phyloP scores from a whole-genome alignment of 2,113 vertebrate species.

The Spea bombifrons region DNA sequence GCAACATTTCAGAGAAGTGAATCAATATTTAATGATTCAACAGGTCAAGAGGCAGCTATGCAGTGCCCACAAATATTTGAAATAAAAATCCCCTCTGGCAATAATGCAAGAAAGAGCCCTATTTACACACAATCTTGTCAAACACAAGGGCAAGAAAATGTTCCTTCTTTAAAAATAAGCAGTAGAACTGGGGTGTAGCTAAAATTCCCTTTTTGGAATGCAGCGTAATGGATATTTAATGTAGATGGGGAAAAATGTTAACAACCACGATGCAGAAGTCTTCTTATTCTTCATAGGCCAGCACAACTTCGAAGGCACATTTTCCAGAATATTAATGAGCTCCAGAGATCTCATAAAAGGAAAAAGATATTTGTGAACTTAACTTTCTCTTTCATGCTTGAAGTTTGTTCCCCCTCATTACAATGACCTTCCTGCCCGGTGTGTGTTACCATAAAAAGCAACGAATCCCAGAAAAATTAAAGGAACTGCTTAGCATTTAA shows the following conservation, averaged over 20 bases:
- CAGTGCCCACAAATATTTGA: conserved; percentile 21
- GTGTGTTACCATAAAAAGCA: conserved; percentile 69
- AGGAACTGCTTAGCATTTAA: conserved; percentile 67
- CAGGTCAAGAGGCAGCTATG: conserved; percentile 32
- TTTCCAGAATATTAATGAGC: conserved; percentile 62
- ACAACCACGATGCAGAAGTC: background rate
- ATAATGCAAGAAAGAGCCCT: background rate
- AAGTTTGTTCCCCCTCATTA: conserved; percentile 56
- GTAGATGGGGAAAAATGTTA: background rate
- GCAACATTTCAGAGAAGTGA: conserved; percentile 23
- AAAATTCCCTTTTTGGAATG: background rate
- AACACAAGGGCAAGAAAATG: background rate
- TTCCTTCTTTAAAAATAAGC: background rate
- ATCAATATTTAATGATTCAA: conserved; percentile 44
- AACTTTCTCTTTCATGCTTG: conserved; percentile 71
- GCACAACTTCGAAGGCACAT: conserved; percentile 19
- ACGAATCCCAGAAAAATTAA: conserved; percentile 65
- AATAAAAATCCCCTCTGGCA: conserved; percentile 23
- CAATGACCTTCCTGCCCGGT: conserved; percentile 74
- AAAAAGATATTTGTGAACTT: conserved; percentile 59
- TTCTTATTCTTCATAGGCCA: background rate
- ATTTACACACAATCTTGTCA: background rate
- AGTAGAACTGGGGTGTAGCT: background rate
- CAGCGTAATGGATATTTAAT: background rate
- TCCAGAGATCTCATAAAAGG: conserved; percentile 62